Percentiles rank a stretch among this genome's conserved stretches.
These are phyloP conservation scores for Latrodectus geometricus DNA, from an alignment of 1,140 invertebrate genomes.

Conservation along the genomic window DNA sequence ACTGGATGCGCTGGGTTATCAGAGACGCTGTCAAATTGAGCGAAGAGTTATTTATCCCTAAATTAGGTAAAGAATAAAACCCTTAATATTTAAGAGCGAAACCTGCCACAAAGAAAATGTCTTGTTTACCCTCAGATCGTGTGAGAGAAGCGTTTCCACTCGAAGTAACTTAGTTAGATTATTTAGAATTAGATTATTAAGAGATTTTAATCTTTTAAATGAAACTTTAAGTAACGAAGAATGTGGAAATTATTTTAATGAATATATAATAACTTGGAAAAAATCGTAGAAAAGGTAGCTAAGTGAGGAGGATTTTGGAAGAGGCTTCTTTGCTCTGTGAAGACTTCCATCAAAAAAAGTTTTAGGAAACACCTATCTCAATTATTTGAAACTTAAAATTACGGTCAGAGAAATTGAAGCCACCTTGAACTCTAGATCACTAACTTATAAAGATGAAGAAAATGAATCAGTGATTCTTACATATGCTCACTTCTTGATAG, in stretches of 20 bases:
- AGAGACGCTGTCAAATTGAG: not conserved
- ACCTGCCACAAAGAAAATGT: not conserved
- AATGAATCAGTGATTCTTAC: conserved; percentile 66
- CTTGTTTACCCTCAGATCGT: not conserved
- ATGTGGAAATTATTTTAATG: not conserved
- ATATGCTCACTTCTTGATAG: conserved; percentile 53
- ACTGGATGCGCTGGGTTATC: not conserved
- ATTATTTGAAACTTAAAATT: conserved; percentile 64
- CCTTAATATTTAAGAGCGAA: not conserved
- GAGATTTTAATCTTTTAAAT: conserved; percentile 59
- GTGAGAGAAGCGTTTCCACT: conserved; percentile 7
- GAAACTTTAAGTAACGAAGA: conserved; percentile 65
- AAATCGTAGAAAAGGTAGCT: conserved; percentile 9
- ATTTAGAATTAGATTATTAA: not conserved
- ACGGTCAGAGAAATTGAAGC: conserved; percentile 66
- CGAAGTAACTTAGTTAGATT: not conserved
- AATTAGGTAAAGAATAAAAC: not conserved
- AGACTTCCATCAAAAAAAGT: conserved; percentile 48
- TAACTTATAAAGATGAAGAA: conserved; percentile 66
- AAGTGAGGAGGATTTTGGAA: conserved; percentile 58
- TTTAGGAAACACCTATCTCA: conserved; percentile 60
- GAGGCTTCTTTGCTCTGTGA: conserved; percentile 55
- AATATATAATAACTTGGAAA: conserved; percentile 44
- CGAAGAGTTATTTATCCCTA: not conserved
- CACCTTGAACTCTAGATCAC: conserved; percentile 67